phyloP scores from a whole-genome alignment of 92 coral and sea anemone species.

The Parazoanthus darwini region DNA sequence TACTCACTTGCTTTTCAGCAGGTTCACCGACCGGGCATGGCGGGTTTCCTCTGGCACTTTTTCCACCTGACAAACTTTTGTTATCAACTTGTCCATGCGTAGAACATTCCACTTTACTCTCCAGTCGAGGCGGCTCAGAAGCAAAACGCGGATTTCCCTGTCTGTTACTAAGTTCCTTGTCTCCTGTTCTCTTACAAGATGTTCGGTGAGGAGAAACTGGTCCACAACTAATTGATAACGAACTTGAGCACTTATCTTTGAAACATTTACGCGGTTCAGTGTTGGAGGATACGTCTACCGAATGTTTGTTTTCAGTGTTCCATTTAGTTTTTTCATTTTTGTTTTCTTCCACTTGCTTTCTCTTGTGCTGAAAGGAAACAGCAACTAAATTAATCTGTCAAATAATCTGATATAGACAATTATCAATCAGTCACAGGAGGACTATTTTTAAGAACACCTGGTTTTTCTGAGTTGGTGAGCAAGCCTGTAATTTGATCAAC shows the following conservation, averaged over 20 bases:
- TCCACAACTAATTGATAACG: not conserved
- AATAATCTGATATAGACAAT: not conserved
- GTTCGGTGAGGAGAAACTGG: not conserved
- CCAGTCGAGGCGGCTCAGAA: not conserved
- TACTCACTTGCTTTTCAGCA: not conserved
- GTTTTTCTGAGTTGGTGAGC: too few relatives aligned
- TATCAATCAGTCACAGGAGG: not conserved
- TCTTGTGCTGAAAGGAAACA: not conserved
- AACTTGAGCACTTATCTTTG: not conserved
- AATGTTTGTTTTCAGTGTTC: not conserved
- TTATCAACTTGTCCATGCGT: not conserved
- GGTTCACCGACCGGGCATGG: not conserved
- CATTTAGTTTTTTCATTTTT: not conserved
- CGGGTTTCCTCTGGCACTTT: not conserved
- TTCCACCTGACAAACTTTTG: not conserved
- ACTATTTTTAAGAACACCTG: too few relatives aligned
- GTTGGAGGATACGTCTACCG: not conserved
- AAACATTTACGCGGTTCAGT: not conserved
- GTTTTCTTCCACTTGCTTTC: not conserved
- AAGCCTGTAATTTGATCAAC: too few relatives aligned
- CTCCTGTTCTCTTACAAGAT: not conserved
- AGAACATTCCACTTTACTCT: not conserved
- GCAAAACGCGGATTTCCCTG: not conserved
- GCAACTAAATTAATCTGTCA: not conserved
- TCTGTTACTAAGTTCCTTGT: too few relatives aligned